Percentiles rank a stretch among this genome's conserved stretches.
phyloP scores from a whole-genome alignment of 2,113 vertebrate genomes.

The Ameiurus melas region DNA sequence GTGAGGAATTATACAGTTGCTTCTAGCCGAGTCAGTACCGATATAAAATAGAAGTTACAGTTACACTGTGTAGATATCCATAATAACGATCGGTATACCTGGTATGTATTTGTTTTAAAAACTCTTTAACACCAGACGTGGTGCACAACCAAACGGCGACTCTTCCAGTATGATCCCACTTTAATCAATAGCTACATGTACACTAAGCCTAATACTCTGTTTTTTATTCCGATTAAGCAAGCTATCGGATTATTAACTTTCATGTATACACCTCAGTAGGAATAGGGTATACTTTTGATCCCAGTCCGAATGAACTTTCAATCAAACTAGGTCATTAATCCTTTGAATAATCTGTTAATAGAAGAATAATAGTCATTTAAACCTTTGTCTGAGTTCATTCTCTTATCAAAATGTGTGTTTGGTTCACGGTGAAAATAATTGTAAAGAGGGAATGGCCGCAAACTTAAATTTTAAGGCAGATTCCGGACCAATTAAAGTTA shows the following conservation, averaged over 20 bases:
- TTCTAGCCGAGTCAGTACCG: not conserved
- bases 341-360: not conserved
- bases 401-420: not conserved
- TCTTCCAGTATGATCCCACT: not conserved
- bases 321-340: not conserved
- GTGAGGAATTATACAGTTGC: not conserved
- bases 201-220: not conserved
- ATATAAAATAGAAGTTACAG: not conserved
- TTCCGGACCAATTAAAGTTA: not conserved
- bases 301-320: not conserved
- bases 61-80: not conserved
- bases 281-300: not conserved
- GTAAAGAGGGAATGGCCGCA: not conserved
- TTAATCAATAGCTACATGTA: not conserved
- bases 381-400: not conserved
- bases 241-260: not conserved
- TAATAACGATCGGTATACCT: not conserved
- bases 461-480: not conserved
- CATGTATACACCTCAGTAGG: not conserved
- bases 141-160: not conserved
- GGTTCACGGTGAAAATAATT: not conserved
- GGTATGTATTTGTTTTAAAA: not conserved
- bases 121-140: not conserved
- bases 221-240: no score
- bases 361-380: not conserved